Conservation (phyloP, 2,113 vertebrate species). For the Rhinoderma darwinii region DNA sequence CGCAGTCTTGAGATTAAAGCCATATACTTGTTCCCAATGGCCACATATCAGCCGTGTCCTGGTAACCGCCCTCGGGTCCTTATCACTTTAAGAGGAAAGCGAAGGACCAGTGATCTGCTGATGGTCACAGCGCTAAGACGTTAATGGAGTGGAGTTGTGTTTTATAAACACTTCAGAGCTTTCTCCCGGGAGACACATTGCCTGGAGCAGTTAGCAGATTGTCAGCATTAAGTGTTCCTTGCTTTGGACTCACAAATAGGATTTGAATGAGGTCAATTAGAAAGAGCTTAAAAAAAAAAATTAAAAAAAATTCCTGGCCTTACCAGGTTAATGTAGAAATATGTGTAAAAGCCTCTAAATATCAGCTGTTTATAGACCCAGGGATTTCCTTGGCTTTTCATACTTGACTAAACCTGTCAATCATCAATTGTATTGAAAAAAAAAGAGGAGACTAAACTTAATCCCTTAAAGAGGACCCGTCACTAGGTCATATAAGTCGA, state of each 20-base stretch:
- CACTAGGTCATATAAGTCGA: no score
- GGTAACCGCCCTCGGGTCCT: background rate
- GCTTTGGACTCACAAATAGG: slow-evolving; percentile 14
- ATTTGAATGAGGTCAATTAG: slow-evolving; percentile 23
- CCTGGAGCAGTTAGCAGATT: slow-evolving; percentile 36
- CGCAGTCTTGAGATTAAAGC: background rate
- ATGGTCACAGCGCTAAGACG: background rate
- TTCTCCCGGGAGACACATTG: slow-evolving; percentile 20
- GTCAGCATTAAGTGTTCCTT: slow-evolving; percentile 34
- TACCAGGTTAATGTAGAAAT: background rate
- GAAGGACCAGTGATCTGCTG: background rate
- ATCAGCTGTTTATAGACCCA: no score
- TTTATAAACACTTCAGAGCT: slow-evolving; percentile 42
- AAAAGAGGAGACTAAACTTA: no score
- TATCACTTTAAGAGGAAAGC: background rate
- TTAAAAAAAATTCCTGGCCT: background rate
- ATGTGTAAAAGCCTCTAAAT: no score
- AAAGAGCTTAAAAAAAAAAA: slow-evolving; percentile 12
- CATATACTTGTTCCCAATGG: background rate
- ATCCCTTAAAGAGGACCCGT: no score
- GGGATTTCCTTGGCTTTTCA: no score
- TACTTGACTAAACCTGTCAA: no score
- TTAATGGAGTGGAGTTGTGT: slow-evolving; percentile 42
- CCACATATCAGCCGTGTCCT: background rate
- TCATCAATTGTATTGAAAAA: no score